These are phyloP conservation scores for Arremon aurantiirostris DNA, from an alignment of 2,797 vertebrate species.

Conservation along the genomic window DNA sequence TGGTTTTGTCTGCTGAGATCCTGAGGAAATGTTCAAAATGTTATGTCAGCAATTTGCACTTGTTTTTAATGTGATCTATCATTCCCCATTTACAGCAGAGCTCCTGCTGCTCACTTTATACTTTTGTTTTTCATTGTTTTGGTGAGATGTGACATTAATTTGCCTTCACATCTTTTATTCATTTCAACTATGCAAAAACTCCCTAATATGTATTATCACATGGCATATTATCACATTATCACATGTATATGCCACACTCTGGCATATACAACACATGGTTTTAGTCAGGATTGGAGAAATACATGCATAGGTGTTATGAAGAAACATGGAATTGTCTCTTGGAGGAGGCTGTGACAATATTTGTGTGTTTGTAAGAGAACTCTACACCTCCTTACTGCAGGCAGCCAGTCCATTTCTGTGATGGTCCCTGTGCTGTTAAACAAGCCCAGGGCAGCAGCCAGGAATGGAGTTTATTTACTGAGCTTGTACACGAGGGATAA, in stretches of 20 bases:
- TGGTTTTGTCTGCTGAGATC: neutral
- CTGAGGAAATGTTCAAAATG: neutral
- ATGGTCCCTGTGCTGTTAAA: neutral
- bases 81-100: constrained; percentile 20
- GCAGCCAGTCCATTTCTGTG: neutral
- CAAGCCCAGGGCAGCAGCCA: neutral
- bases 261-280: neutral
- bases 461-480: neutral
- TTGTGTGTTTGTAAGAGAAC: neutral
- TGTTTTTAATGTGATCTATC: constrained; percentile 49
- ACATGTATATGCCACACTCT: too few relatives aligned
- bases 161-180: constrained; percentile 58
- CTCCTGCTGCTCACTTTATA: constrained; percentile 48
- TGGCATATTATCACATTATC: too few relatives aligned
- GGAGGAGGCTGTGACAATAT: neutral
- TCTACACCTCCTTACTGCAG: neutral
- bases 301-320: neutral
- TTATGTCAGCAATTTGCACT: neutral
- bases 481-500: neutral
- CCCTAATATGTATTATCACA: neutral
- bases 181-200: constrained; percentile 36
- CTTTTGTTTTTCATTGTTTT: constrained; percentile 52
- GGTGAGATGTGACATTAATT: constrained; percentile 44
- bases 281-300: neutral
- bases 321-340: neutral